phyloP scores from a whole-genome alignment of 1,140 invertebrate species.

The Mercenaria mercenaria region DNA sequence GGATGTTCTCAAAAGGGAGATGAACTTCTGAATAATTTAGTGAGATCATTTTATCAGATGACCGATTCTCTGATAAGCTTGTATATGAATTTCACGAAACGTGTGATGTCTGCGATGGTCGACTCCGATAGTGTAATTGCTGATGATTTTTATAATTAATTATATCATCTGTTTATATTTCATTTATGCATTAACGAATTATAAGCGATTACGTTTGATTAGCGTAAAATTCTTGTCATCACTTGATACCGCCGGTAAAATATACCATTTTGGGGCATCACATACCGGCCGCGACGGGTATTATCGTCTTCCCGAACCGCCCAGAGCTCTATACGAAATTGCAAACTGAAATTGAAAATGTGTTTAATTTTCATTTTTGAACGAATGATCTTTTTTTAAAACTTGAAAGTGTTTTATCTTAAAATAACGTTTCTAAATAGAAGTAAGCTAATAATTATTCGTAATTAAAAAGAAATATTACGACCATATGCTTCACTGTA shows the following conservation, averaged over 20 bases:
- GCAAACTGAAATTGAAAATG: neutral
- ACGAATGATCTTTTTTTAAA: neutral
- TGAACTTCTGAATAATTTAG: neutral
- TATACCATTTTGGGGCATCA: neutral
- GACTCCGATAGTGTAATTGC: neutral
- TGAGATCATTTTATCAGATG: slow-evolving; percentile 10
- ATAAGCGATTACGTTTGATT: slow-evolving; percentile 1
- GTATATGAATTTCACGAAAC: neutral
- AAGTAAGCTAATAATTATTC: neutral
- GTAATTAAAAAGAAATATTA: neutral
- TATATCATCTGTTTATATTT: slow-evolving; percentile 24
- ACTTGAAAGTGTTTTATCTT: neutral
- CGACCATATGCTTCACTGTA: neutral
- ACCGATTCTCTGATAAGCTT: neutral
- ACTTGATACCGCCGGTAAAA: neutral
- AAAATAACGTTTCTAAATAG: no score
- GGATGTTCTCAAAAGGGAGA: neutral
- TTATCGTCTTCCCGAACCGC: neutral
- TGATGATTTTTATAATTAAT: slow-evolving; percentile 29
- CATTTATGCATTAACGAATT: neutral
- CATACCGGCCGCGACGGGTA: neutral
- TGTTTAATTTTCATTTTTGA: no score
- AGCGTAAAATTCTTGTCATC: neutral
- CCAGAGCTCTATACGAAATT: neutral
- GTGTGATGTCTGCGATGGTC: slow-evolving; percentile 2